Evolutionary conservation across 2,797 vertebrate species (phyloP), one percentile per base, ranked within the genome.

Genomic region (Acipenser ruthenus): DNA sequence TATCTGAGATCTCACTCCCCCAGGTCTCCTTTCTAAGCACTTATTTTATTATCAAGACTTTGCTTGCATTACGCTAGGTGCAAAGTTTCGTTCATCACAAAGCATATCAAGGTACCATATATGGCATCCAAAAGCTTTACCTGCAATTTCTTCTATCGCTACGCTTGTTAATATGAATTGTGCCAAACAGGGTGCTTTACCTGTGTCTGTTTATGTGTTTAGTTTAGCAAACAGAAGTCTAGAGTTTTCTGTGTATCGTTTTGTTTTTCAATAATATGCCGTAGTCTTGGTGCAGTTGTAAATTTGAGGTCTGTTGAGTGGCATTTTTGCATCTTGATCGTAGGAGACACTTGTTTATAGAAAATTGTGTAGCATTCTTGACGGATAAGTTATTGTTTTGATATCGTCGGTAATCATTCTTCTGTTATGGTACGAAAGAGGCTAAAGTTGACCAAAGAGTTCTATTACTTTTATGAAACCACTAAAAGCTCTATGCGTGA

Each of bases 391-490:
- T 86, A 82, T 83, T 86, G 77, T 55, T 84, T 68, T 70, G 70
- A 74, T 86, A 77, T 83, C 75, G 49, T 75, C 77, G 71, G 70
- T 69, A 64, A 65, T 75, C 55, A 53, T 55, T 55, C 67, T 61
- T 66, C 71, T 75, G 71, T 80, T 80, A 55, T n/a, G n/a, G 6
- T 55, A 10, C 52, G n/a, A 55, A 55, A 55, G n/a, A 76, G 78
- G 72, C 73, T 76, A 77, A 83, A 78, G 72, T 82, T 81, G 74
- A 85, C 85, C 79, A 86, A 86, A 82, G 80, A 87, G 75, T 80
- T 78, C 11, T 68, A 68, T 75, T 72, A 71, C 72, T 69, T 75
- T 55, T 9, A 55, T 55, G 52, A 55, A 55, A n/a, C 52, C 52
- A 55, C 9, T 55, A 10, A 9, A 55, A 55, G 52, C 52, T 55